Base-by-base conservation (phyloP, 2,797 vertebrate species). In the Parauchenoglanis punctatus region DNA sequence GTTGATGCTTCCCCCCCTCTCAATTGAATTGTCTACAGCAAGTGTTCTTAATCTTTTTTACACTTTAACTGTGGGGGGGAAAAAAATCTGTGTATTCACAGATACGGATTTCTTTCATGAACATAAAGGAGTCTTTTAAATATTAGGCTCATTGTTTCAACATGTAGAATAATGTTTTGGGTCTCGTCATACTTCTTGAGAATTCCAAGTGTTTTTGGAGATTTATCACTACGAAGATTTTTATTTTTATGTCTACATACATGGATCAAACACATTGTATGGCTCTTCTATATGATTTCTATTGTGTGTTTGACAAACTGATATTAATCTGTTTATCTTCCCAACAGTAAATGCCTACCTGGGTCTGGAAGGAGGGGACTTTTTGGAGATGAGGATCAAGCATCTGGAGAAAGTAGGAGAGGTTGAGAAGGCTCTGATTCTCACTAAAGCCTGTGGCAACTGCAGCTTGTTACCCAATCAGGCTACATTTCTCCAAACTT, bases 381-480 rank as follows among this genome's bases (percentile, higher is more conserved):
- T 99, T 94, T 97, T 99, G 95, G 98, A 99, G 93, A 97, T 99
- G 97, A 94, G 99, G 83, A 97, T 99, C 92, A 99, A 99, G 92
- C 98, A 99, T 91, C 93, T 99, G 92, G 97, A 99, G 95, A 99
- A 99, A 95, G 97, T 97, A 86, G 97, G 97, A 61, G 97, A 98
- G 93, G 94, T 97, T 85, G 96, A 96, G 76, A 97, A 99, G 92
- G 99, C 98, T 2, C 96, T 97, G 89, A 94, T 96, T 81, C 95
- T 99, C 88, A 98, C 98, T 91, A 99, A 98, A 94, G 90, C 97
- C 49, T 99, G 98, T 91, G 95, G 96, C 83, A 97, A 98, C 91
- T 98, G 97, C 92, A 93, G 94, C 91, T 95, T 96, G 91, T 95
- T 99, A 92, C 93, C 97, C 89, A 97, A 97, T 88, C 95, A 96